A percentile compares a stretch with the other conserved stretches of the same genome.
phyloP scores from a whole-genome alignment of 2,113 vertebrate species.

The Lamprotornis superbus region DNA sequence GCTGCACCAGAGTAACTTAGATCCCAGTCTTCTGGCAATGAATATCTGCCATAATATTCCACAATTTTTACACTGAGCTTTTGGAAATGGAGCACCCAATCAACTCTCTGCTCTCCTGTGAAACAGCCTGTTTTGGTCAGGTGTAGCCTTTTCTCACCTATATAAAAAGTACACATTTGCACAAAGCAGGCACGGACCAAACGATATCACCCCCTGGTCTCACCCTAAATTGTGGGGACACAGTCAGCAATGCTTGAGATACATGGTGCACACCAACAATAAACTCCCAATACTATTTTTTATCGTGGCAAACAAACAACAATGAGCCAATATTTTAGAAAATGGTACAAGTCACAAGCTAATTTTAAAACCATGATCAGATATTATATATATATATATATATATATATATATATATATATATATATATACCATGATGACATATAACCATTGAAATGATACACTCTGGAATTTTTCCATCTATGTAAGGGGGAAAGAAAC shows the following conservation, averaged over 20 bases:
- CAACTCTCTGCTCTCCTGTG: not conserved
- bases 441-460: not conserved
- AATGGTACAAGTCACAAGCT: not conserved
- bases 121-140: not conserved
- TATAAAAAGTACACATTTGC: not conserved
- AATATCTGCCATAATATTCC: not conserved
- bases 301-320: not conserved
- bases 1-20: rapidly evolving
- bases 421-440: not conserved
- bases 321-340: not conserved
- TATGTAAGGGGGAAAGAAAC: not conserved
- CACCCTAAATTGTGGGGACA: not conserved
- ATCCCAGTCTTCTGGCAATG: not conserved
- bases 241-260: not conserved
- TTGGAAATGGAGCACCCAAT: not conserved
- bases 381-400: not conserved
- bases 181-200: not conserved
- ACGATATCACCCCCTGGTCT: not conserved
- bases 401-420: too few species aligned
- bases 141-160: not conserved
- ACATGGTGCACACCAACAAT: not conserved
- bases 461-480: not conserved
- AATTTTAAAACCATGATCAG: not conserved
- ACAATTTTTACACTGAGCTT: not conserved
- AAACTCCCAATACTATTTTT: not conserved